phyloP scores from a whole-genome alignment of 53 echinoderm and acorn worm species.

The Hippasteria phrygiana region DNA sequence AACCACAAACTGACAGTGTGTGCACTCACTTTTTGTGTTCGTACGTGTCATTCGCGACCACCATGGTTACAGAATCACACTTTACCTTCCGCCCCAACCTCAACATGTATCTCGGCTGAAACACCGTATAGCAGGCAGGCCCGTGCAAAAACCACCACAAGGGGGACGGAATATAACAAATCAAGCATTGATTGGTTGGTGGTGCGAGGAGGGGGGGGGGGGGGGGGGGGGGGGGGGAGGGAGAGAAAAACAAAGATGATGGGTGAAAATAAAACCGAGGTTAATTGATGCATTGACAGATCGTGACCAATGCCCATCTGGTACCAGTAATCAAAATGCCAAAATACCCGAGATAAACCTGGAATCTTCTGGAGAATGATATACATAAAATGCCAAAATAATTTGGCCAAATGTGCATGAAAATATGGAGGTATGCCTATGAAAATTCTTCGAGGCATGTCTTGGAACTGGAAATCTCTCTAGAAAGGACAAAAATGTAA shows the following conservation, averaged over 20 bases:
- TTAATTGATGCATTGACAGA: neutral
- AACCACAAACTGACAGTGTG: too few relatives aligned
- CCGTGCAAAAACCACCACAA: constrained; percentile 30
- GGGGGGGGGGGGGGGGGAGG: neutral
- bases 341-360: too few relatives aligned
- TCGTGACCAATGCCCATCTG: too few relatives aligned
- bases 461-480: too few relatives aligned
- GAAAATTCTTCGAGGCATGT: too few relatives aligned
- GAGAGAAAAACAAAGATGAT: neutral
- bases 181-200: neutral
- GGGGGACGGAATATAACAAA: neutral
- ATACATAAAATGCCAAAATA: too few relatives aligned
- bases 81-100: neutral
- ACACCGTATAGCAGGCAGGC: constrained; percentile 7
- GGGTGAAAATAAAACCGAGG: neutral
- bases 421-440: too few relatives aligned
- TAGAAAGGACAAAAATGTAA: too few relatives aligned
- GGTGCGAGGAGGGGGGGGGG: neutral
- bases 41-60: neutral
- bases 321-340: too few relatives aligned
- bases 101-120: neutral
- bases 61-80: neutral
- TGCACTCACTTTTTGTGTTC: neutral
- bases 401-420: too few relatives aligned
- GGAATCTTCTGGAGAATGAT: too few relatives aligned